phyloP scores from a whole-genome alignment of 2,888 invertebrate species.

The Anoplius nigerrimus region DNA sequence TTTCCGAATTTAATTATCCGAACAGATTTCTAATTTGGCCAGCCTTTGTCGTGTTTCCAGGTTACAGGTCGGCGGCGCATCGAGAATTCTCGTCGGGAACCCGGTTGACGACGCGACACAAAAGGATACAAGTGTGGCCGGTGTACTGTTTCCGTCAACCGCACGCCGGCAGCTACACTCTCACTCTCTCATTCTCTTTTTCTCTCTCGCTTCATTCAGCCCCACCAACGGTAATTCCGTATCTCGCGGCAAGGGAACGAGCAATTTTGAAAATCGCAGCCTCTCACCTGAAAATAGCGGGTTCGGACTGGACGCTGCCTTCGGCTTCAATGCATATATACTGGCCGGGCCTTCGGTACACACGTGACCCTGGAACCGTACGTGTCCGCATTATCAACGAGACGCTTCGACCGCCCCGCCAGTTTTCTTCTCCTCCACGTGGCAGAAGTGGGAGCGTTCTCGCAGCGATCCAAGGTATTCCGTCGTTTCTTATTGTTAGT shows the following conservation, averaged over 20 bases:
- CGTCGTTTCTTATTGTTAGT: slow-evolving; percentile 49
- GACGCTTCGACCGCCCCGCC: slow-evolving; percentile 15
- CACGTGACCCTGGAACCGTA: slow-evolving; percentile 21
- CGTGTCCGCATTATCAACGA: slow-evolving; percentile 49
- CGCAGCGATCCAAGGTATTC: slow-evolving; percentile 20
- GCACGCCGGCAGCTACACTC: no score
- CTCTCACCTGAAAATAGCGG: slow-evolving; percentile 34
- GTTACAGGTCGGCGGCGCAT: no score
- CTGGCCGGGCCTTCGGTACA: neutral
- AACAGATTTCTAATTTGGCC: no score
- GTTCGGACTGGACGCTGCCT: slow-evolving; percentile 9
- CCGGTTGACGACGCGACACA: no score
- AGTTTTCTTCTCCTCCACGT: slow-evolving; percentile 18
- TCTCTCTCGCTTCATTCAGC: no score
- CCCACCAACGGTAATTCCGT: slow-evolving; percentile 17
- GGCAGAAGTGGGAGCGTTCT: slow-evolving; percentile 28
- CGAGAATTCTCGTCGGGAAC: no score
- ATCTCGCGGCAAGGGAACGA: slow-evolving; percentile 3
- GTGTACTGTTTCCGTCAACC: no score
- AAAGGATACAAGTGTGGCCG: no score
- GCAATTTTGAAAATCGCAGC: slow-evolving; percentile 49
- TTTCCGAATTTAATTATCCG: no score
- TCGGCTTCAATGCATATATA: slow-evolving; percentile 13
- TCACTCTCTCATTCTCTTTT: no score
- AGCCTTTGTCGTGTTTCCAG: no score